These are phyloP conservation scores for Odontocolon sp. DNA, from an alignment of 2,888 invertebrate genomes.

Conservation along the genomic window DNA sequence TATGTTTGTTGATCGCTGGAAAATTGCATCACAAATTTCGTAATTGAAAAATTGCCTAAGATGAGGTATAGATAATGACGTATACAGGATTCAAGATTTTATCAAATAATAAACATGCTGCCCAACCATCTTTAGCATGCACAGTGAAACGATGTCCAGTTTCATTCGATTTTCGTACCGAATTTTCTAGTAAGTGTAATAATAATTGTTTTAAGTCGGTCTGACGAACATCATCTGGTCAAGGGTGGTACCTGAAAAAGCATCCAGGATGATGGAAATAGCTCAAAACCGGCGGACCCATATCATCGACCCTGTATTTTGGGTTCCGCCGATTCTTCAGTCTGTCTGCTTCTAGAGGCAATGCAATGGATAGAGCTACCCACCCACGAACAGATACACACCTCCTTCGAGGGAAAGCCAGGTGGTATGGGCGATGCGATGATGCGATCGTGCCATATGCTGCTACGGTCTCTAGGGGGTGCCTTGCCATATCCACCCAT, in stretches of 20 bases:
- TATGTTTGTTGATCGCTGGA: too few species aligned
- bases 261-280: constrained; percentile 43
- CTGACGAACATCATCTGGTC: constrained; percentile 47
- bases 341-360: constrained; percentile 14
- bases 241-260: not conserved
- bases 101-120: too few species aligned
- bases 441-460: constrained; percentile 80
- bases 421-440: constrained; percentile 73
- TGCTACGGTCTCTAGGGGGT: constrained; percentile 70
- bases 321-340: constrained; percentile 17
- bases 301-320: constrained; percentile 52
- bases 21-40: too few species aligned
- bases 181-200: not conserved
- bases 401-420: constrained; percentile 65
- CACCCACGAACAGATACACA: constrained; percentile 57
- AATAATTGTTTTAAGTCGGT: not conserved
- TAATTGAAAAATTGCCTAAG: too few species aligned
- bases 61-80: too few species aligned
- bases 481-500: constrained; percentile 32
- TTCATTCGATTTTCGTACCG: too few species aligned
- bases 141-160: too few species aligned
- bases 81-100: too few species aligned
- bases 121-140: too few species aligned
- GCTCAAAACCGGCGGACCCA: constrained; percentile 44
- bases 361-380: constrained; percentile 34